Evolutionary conservation across 2,113 vertebrate genomes (phyloP).

Genomic region (Cricetomys ansorgei): DNA sequence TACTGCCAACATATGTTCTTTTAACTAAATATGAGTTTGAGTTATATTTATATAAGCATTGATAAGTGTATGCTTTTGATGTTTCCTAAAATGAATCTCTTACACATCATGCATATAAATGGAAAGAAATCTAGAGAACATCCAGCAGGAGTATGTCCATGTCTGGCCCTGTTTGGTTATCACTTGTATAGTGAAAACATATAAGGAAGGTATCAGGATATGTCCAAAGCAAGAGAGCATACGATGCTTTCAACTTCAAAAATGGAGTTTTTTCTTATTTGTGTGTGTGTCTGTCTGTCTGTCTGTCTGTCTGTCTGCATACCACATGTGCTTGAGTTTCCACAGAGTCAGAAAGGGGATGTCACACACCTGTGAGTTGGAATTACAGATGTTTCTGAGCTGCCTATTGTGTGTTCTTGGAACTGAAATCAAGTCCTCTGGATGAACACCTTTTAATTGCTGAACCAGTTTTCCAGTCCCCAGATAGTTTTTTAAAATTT

Average conservation of each 20-base stretch:
- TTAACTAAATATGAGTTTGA: not conserved
- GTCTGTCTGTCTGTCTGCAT: not conserved
- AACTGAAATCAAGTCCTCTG: not conserved
- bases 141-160: not conserved
- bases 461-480: not conserved
- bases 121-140: not conserved
- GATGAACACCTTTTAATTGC: not conserved
- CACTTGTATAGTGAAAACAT: not conserved
- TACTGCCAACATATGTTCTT: not conserved
- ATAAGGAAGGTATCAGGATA: not conserved
- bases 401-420: no score
- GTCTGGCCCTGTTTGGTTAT: not conserved
- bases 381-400: not conserved
- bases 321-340: not conserved
- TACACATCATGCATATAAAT: not conserved
- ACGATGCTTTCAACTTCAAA: not conserved
- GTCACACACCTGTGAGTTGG: not conserved
- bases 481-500: not conserved
- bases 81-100: not conserved
- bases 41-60: not conserved
- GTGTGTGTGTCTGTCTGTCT: not conserved
- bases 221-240: not conserved
- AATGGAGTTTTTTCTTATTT: not conserved
- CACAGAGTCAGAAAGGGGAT: not conserved
- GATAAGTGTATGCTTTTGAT: not conserved